Evolutionary conservation across 23 tunicate genomes (phyloP).

Genomic region (Halocynthia aurantium): DNA sequence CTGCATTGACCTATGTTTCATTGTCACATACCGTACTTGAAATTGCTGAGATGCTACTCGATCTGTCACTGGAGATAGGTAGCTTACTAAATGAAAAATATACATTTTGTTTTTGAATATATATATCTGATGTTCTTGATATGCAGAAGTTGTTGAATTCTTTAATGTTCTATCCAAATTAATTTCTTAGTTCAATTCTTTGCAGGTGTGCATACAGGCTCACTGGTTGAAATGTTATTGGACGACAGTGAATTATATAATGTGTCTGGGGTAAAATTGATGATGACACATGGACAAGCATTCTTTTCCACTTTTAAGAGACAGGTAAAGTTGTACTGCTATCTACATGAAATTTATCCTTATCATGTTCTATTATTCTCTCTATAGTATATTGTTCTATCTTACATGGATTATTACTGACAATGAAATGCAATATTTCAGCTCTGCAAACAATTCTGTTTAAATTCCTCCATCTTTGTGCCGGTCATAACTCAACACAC

Average conservation of each 20-base stretch:
- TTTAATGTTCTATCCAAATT: background rate
- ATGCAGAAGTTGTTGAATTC: background rate
- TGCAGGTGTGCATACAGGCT: constrained; percentile 1
- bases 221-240: background rate
- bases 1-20: background rate
- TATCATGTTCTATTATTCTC: background rate
- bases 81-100: background rate
- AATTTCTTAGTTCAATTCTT: background rate
- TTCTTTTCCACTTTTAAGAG: constrained; percentile 14
- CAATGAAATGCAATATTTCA: background rate
- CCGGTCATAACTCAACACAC: constrained; percentile 6
- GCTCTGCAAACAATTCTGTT: constrained; percentile 32
- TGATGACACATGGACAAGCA: constrained; percentile 15
- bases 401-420: background rate
- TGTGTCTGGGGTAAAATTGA: constrained; percentile 4
- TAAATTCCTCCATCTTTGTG: constrained; percentile 15
- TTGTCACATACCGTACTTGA: background rate
- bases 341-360: background rate
- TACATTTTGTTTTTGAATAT: background rate
- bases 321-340: constrained; percentile 8
- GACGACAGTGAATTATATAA: background rate
- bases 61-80: constrained; percentile 6
- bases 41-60: background rate
- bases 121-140: background rate
- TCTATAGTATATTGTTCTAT: no score